These are phyloP conservation scores for Protomyctophum bolini DNA, from an alignment of 2,113 vertebrate species.

Conservation along the genomic window DNA sequence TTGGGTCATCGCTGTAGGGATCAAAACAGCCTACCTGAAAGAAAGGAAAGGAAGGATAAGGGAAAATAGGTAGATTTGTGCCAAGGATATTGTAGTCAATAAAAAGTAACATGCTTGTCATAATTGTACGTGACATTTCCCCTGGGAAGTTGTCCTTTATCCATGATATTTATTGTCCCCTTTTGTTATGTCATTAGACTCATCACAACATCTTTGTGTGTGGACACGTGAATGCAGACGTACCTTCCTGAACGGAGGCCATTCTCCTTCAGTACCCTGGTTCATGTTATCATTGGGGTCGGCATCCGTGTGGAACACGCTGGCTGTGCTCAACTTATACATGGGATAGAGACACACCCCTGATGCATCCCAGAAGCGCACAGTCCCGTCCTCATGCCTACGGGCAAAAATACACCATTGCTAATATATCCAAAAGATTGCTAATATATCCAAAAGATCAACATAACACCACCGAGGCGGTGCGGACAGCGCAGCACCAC, in stretches of 20 bases:
- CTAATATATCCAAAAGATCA: too few species aligned
- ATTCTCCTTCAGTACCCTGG: constrained; percentile 88
- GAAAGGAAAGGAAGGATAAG: neutral
- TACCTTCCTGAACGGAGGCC: constrained; percentile 97
- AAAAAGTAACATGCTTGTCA: too few species aligned
- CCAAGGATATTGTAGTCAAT: too few species aligned
- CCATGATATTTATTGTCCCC: neutral
- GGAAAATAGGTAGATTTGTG: too few species aligned
- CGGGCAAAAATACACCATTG: neutral
- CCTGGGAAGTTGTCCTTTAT: neutral
- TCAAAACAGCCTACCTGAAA: constrained; percentile 94
- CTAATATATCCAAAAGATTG: too few species aligned
- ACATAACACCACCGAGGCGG: too few species aligned
- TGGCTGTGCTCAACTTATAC: constrained; percentile 92
- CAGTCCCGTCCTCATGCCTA: constrained; percentile 95
- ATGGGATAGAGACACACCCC: constrained; percentile 92
- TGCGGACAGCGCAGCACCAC: too few species aligned
- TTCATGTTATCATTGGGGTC: constrained; percentile 92
- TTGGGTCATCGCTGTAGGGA: constrained; percentile 96
- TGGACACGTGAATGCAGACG: constrained; percentile 9
- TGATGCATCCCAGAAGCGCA: constrained; percentile 96
- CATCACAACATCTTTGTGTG: neutral
- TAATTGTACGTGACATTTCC: neutral
- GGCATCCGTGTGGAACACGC: constrained; percentile 89
- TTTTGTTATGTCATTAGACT: neutral